Percentiles rank a stretch among this genome's conserved stretches.
phyloP scores from a whole-genome alignment of 2,113 vertebrate genomes.

The Seriola rivoliana region DNA sequence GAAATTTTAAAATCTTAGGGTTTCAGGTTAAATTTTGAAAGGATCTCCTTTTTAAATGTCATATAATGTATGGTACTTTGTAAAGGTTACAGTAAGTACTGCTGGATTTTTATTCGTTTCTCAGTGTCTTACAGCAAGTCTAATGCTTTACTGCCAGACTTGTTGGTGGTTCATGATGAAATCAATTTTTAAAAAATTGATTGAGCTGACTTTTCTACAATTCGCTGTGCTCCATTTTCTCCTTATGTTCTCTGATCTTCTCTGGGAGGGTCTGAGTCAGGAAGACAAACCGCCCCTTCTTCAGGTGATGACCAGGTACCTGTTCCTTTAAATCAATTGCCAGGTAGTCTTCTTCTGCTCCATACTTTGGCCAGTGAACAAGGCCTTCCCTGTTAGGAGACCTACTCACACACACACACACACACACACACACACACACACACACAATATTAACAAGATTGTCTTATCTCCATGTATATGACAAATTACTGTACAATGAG shows the following conservation, averaged over 20 bases:
- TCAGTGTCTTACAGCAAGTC: background rate
- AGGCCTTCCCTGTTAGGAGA: conserved; percentile 81
- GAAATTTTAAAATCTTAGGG: background rate
- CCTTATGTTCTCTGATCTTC: conserved; percentile 32
- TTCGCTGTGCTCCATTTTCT: conserved; percentile 69
- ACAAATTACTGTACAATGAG: background rate
- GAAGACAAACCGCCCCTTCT: conserved; percentile 69
- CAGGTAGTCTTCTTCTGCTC: conserved; percentile 70
- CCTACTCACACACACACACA: conserved; percentile 19
- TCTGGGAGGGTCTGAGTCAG: conserved; percentile 77
- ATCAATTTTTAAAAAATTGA: background rate
- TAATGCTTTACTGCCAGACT: background rate
- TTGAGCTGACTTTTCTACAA: conserved; percentile 39
- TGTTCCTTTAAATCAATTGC: conserved; percentile 71
- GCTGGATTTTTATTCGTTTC: background rate
- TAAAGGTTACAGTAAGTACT: background rate
- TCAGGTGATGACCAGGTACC: conserved; percentile 67
- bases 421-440: fast-evolving
- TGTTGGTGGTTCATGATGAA: background rate
- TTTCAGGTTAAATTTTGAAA: background rate
- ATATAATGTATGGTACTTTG: background rate
- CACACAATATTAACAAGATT: background rate
- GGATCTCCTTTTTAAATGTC: background rate
- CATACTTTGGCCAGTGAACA: conserved; percentile 81
- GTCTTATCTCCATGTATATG: background rate